These are phyloP conservation scores for Scaptomyza graminum DNA, from an alignment of 1,140 invertebrate species.

Conservation along the genomic window DNA sequence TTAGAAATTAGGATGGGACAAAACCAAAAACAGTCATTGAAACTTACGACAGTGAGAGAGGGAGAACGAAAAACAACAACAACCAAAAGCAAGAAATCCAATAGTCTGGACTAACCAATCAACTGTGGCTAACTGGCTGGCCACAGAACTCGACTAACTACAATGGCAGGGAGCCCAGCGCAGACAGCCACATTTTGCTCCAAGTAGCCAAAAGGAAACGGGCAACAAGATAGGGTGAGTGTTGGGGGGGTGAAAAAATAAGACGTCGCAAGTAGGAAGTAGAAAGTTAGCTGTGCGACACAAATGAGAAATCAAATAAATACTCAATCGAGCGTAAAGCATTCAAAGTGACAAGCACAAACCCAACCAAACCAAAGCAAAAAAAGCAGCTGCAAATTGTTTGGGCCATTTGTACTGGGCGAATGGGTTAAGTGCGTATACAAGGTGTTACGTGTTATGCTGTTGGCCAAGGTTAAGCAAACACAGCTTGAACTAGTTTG, in stretches of 20 bases:
- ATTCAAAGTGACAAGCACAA: constrained; percentile 64
- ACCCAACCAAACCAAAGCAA: no score
- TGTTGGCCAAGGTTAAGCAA: constrained; percentile 47
- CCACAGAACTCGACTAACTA: constrained; percentile 79
- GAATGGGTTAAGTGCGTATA: constrained; percentile 47
- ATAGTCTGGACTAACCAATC: constrained; percentile 67
- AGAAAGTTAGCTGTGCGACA: constrained; percentile 58
- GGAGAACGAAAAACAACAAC: background rate
- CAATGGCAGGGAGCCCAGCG: constrained; percentile 35
- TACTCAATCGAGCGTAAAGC: constrained; percentile 79
- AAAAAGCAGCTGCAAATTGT: constrained; percentile 54
- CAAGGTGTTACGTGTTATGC: background rate
- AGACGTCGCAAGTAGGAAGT: background rate
- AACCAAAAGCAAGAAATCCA: constrained; percentile 5
- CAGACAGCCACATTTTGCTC: constrained; percentile 30
- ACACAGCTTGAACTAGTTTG: constrained; percentile 15
- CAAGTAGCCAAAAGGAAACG: constrained; percentile 47
- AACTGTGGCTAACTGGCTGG: constrained; percentile 79
- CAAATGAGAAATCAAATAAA: constrained; percentile 82
- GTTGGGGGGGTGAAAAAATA: background rate
- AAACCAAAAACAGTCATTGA: constrained; percentile 37
- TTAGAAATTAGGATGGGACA: constrained; percentile 55
- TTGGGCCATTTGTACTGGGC: constrained; percentile 37
- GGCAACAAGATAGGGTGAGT: constrained; percentile 9
- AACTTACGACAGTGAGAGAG: constrained; percentile 13